Conservation (phyloP, 2,797 vertebrate genomes). For the Mus minutoides region DNA sequence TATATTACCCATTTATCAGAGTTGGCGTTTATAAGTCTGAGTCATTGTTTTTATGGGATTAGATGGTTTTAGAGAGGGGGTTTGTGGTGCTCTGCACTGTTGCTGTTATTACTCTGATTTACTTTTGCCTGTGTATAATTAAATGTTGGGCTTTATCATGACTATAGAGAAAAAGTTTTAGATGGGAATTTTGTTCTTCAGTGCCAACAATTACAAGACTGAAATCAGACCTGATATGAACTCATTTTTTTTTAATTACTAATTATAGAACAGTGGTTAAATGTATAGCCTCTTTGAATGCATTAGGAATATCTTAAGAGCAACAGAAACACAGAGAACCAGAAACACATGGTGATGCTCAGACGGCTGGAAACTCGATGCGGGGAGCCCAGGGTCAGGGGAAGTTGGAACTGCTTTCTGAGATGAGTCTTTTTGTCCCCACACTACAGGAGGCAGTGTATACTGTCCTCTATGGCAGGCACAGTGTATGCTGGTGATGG, state of each 20-base stretch:
- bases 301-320: not conserved
- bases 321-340: not conserved
- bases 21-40: not conserved
- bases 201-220: not conserved
- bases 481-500: not conserved
- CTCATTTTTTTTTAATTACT: not conserved
- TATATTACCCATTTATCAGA: not conserved
- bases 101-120: not conserved
- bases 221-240: not conserved
- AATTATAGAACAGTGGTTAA: not conserved
- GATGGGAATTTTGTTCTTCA: not conserved
- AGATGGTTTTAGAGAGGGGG: not conserved
- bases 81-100: not conserved
- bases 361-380: not conserved
- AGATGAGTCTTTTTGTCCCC: not conserved
- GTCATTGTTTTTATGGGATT: constrained; percentile 44
- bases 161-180: not conserved
- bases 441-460: not conserved
- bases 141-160: constrained; percentile 20
- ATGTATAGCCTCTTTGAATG: not conserved
- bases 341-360: not conserved
- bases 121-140: constrained; percentile 34
- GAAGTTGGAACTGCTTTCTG: not conserved
- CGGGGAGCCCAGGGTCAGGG: not conserved
- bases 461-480: not conserved